Evolutionary conservation across 1,140 invertebrate species (phyloP), one percentile per base, ranked within the genome.

Genomic region (Linepithema humile): DNA sequence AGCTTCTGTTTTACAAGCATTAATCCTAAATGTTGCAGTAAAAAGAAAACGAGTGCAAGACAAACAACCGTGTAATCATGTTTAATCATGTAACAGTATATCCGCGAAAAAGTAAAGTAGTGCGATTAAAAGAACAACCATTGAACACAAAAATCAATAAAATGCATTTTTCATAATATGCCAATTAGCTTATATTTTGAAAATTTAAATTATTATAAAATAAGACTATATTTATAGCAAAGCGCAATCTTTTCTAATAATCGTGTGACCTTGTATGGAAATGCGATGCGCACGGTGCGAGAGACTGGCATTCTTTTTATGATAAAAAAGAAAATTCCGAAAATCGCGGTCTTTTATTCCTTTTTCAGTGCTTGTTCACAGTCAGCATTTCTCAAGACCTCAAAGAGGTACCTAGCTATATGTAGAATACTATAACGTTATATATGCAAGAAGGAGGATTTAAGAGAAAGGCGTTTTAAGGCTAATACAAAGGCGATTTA

Each of bases 1-100:
- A 29, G 7, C 38, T 83, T 74, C 35, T 74, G 43, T 69, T 82
- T 82, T 74, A 26, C 35, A 74, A 74, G 9, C 40, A 40, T 69
- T 73, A 85, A 6, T 29, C 43, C 29, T 3, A 73, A 85, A 23
- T 73, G 62, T 48, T 15, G 7, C 20, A 12, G 10, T 9, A 4
- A 10, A 59, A n/a, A 65, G 43, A 7, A 65, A 64, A n/a, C 3
- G 1, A 57, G 17, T 43, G 0, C 35, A 0, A 4, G 32, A 26
- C 7, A 12, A 15, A 3, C 7, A 23, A 64, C 12, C 1, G 57
- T 57, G 9, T 77, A 57, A 57, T 17, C 9, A 5, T 2, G 2
- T 50, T 77, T 77, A 57, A 57, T 3, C 10, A 5, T 2, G 1
- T 50, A 65, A 65, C 20, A 26, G 29, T 15, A 29, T 38, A 12